These are phyloP conservation scores for Conus ventricosus DNA, from an alignment of 1,140 invertebrate species.

Conservation along the genomic window DNA sequence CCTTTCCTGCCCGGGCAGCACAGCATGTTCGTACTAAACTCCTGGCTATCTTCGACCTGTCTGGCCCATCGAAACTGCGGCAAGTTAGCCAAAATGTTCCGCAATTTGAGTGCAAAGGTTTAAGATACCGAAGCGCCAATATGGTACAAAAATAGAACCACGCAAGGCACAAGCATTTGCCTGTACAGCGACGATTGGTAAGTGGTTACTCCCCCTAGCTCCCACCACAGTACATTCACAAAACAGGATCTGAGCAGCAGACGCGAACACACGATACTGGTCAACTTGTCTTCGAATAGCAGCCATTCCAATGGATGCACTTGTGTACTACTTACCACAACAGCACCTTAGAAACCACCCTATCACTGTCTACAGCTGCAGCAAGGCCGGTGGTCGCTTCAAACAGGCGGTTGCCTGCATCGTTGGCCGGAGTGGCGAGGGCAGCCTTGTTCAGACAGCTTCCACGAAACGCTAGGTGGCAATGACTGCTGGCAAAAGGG, in stretches of 20 bases:
- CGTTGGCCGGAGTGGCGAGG: slow-evolving; percentile 10
- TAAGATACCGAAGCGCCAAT: neutral
- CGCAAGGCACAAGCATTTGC: slow-evolving; percentile 24
- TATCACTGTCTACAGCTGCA: slow-evolving; percentile 9
- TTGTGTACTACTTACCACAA: slow-evolving; percentile 24
- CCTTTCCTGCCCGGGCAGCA: slow-evolving; percentile 22
- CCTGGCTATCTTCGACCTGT: neutral
- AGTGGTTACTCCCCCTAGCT: slow-evolving; percentile 36
- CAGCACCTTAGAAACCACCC: neutral
- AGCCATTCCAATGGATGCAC: neutral
- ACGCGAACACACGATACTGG: neutral
- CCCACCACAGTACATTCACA: slow-evolving; percentile 28
- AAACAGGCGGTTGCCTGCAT: slow-evolving; percentile 32
- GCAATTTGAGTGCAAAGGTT: neutral
- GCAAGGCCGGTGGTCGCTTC: neutral
- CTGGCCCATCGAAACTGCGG: neutral
- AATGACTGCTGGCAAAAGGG: slow-evolving; percentile 28
- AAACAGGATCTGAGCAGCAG: slow-evolving; percentile 25
- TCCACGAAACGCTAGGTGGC: slow-evolving; percentile 36
- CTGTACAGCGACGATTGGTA: slow-evolving; percentile 18
- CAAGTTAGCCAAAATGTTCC: neutral
- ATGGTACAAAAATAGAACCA: slow-evolving; percentile 39
- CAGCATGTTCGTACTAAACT: neutral
- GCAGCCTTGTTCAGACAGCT: slow-evolving; percentile 27
- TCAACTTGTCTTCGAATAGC: slow-evolving; percentile 11